phyloP scores from a whole-genome alignment of 1,140 invertebrate genomes.

The Drosophila punjabiensis region DNA sequence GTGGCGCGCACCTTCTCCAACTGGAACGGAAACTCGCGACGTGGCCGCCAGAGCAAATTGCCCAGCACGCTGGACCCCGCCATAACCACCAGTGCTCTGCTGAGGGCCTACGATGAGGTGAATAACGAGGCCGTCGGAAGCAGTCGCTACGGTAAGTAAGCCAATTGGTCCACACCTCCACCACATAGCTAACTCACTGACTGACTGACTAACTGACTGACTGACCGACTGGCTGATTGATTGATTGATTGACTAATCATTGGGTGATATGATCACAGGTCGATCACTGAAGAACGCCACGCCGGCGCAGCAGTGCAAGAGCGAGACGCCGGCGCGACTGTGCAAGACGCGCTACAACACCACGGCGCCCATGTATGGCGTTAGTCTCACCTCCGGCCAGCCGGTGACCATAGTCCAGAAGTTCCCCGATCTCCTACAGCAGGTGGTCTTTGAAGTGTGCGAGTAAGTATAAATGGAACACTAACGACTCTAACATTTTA shows the following conservation, averaged over 20 bases:
- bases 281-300: slow-evolving; percentile 72
- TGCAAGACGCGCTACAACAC: slow-evolving; percentile 96
- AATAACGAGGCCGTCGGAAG: slow-evolving; percentile 84
- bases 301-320: slow-evolving; percentile 86
- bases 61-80: slow-evolving; percentile 89
- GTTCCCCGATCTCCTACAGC: slow-evolving; percentile 96
- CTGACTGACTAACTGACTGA: slow-evolving; percentile 17
- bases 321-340: slow-evolving; percentile 89
- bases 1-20: slow-evolving; percentile 88
- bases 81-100: slow-evolving; percentile 89
- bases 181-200: slow-evolving; percentile 16
- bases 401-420: slow-evolving; percentile 97
- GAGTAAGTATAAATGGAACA: slow-evolving; percentile 86
- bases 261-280: slow-evolving; percentile 53
- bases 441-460: slow-evolving; percentile 96
- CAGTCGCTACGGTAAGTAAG: slow-evolving; percentile 83
- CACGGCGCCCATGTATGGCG: slow-evolving; percentile 96
- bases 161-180: slow-evolving; percentile 44
- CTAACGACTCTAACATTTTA: not conserved
- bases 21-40: slow-evolving; percentile 84
- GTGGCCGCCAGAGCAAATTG: slow-evolving; percentile 84
- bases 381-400: slow-evolving; percentile 95
- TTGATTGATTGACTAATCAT: slow-evolving; percentile 40
- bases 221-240: slow-evolving; percentile 33
- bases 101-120: slow-evolving; percentile 88